These are phyloP conservation scores for Hippoglossus stenolepis DNA, from an alignment of 2,113 vertebrate species.

Conservation along the genomic window DNA sequence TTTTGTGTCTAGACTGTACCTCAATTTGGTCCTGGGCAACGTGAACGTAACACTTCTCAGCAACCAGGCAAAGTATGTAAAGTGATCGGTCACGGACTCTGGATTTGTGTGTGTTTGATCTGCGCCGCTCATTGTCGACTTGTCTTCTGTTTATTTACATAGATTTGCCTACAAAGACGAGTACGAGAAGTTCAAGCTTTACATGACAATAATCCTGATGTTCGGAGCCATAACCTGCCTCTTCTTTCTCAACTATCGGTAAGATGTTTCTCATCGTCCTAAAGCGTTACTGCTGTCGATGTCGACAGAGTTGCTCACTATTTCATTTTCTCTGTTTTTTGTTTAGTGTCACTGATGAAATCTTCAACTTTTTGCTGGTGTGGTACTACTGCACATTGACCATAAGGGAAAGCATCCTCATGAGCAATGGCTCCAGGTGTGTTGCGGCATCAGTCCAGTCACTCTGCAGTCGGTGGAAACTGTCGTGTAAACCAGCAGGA, in stretches of 20 bases:
- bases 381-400: conserved; percentile 99
- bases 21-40: conserved; percentile 95
- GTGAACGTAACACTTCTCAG: conserved; percentile 98
- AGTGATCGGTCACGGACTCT: background rate
- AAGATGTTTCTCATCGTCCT: conserved; percentile 25
- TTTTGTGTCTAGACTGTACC: conserved; percentile 87
- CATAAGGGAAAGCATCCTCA: conserved; percentile 96
- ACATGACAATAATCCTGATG: conserved; percentile 96
- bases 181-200: conserved; percentile 99
- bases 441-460: background rate
- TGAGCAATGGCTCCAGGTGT: conserved; percentile 97
- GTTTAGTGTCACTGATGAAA: conserved; percentile 93
- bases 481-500: no score
- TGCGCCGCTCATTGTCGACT: background rate
- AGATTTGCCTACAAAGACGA: conserved; percentile 99
- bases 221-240: conserved; percentile 93
- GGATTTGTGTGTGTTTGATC: background rate
- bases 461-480: no score
- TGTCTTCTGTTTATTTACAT: background rate
- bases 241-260: conserved; percentile 95
- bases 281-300: background rate
- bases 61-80: conserved; percentile 93
- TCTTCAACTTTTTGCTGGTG: conserved; percentile 97
- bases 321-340: conserved; percentile 2
- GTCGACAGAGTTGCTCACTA: background rate